Percentiles rank a stretch among this genome's conserved stretches.
Conservation (phyloP, 30 jellyfish, hydroid and myxozoan genomes). For the Pseudorhiza aurosa region DNA sequence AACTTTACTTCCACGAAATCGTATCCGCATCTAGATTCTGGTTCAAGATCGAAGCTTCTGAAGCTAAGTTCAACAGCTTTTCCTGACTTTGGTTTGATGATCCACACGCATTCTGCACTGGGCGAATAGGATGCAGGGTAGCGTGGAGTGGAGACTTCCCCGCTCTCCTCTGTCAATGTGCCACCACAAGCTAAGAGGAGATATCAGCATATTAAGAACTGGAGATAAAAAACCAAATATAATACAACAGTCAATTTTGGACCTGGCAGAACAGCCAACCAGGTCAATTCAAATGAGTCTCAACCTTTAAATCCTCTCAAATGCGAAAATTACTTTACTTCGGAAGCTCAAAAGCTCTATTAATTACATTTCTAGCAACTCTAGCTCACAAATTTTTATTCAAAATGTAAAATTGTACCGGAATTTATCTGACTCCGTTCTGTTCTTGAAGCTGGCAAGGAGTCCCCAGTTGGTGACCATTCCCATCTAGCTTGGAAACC, state of each 20-base stretch:
- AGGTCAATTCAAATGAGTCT: too few relatives aligned
- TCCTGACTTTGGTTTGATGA: conserved; percentile 34
- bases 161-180: conserved; percentile 18
- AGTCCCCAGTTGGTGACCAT: conserved; percentile 36
- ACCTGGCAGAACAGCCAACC: too few relatives aligned
- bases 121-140: conserved; percentile 60
- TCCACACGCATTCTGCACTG: conserved; percentile 63
- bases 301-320: too few relatives aligned
- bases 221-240: too few relatives aligned
- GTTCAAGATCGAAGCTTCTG: conserved; percentile 47
- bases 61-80: conserved; percentile 30
- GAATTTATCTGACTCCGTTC: conserved; percentile 18
- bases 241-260: too few relatives aligned
- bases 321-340: too few relatives aligned
- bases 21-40: conserved; percentile 70
- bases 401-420: too few relatives aligned
- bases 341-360: too few relatives aligned
- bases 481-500: conserved; percentile 78
- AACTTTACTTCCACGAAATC: conserved; percentile 62
- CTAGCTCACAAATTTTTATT: too few relatives aligned
- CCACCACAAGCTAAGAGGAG: conserved; percentile 91
- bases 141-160: conserved; percentile 71
- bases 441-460: conserved; percentile 28
- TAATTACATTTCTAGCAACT: too few relatives aligned
- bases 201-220: too few relatives aligned